phyloP scores from a whole-genome alignment of 2,888 invertebrate genomes.

The Altica lythri region DNA sequence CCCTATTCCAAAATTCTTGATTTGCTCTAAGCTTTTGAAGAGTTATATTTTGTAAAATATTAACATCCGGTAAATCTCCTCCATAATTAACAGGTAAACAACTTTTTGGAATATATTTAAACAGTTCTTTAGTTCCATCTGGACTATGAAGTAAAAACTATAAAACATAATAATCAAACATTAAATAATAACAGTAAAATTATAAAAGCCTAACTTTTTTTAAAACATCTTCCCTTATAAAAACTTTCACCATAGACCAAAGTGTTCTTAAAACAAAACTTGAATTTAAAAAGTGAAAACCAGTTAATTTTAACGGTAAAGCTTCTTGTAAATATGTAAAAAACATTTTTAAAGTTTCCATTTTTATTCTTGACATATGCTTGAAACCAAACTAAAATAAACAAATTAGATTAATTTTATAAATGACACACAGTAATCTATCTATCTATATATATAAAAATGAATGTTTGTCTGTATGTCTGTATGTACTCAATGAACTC shows the following conservation, averaged over 20 bases:
- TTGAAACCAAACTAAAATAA: constrained; percentile 7
- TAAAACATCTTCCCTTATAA: constrained; percentile 6
- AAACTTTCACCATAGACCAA: constrained; percentile 9
- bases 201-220: neutral
- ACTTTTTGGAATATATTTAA: constrained; percentile 1
- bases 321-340: constrained; percentile 2
- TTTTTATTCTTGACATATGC: constrained; percentile 3
- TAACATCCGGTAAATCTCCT: neutral
- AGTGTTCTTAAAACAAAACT: constrained; percentile 8
- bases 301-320: constrained; percentile 5
- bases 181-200: too few relatives aligned
- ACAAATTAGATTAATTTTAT: neutral
- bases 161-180: neutral
- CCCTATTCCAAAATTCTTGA: constrained; percentile 7
- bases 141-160: constrained; percentile 4
- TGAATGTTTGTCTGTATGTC: too few relatives aligned
- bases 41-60: neutral
- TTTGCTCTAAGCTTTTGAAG: neutral
- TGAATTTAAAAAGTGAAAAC: constrained; percentile 7
- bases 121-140: neutral
- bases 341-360: constrained; percentile 8
- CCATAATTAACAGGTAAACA: constrained; percentile 1
- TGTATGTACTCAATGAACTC: too few relatives aligned
- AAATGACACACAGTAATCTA: too few relatives aligned
- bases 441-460: too few relatives aligned